A percentile compares a stretch with the other conserved stretches of the same genome.
Conservation (phyloP, 2,888 invertebrate species). For the Anoplius nigerrimus region DNA sequence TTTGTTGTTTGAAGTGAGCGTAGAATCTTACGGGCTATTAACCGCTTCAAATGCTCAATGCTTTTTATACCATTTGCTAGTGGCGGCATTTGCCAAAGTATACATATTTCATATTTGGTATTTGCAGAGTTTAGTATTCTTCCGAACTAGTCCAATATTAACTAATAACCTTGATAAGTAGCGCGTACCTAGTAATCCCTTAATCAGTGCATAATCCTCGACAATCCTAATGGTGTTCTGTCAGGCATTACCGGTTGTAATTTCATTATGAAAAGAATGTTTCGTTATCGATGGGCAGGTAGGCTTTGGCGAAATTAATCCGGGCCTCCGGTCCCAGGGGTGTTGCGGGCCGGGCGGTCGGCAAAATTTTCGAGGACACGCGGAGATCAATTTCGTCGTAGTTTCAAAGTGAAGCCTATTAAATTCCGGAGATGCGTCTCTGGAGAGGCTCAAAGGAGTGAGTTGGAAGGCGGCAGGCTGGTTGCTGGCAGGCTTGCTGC, state of each 20-base stretch:
- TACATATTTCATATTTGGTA: no score
- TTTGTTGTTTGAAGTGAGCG: no score
- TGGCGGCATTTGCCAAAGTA: no score
- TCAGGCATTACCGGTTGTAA: background rate
- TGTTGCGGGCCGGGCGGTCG: slow-evolving; percentile 10
- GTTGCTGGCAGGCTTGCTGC: no score
- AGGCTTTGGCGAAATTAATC: slow-evolving; percentile 44
- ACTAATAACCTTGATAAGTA: no score
- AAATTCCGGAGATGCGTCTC: slow-evolving; percentile 62
- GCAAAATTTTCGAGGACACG: slow-evolving; percentile 48
- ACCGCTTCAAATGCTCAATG: no score
- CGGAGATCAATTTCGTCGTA: slow-evolving; percentile 58
- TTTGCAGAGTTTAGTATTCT: no score
- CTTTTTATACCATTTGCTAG: no score
- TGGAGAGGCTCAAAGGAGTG: slow-evolving; percentile 59
- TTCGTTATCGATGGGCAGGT: slow-evolving; percentile 15
- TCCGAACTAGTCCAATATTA: no score
- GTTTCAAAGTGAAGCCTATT: slow-evolving; percentile 68
- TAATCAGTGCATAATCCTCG: background rate
- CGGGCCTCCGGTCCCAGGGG: slow-evolving; percentile 11
- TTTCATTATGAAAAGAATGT: background rate
- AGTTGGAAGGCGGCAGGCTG: slow-evolving; percentile 14
- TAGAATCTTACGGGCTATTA: no score
- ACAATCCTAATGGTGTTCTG: no score
- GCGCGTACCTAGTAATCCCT: no score